Conservation (phyloP, 2,888 invertebrate genomes). For the Eutolmus rufibarbis region DNA sequence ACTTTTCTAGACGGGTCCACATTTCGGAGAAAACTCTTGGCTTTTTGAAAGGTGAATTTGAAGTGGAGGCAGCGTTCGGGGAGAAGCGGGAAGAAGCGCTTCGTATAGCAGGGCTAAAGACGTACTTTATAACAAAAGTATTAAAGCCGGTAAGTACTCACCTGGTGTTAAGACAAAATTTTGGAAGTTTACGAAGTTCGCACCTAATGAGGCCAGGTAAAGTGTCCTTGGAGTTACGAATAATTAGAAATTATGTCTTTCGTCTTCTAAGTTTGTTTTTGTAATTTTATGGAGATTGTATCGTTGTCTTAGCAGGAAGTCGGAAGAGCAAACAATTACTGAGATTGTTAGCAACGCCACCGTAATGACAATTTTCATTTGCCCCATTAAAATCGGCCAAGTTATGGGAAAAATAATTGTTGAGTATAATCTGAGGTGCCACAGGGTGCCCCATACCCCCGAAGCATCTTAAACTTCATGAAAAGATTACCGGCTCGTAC, state of each 20-base stretch:
- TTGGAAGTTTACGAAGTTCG: background rate
- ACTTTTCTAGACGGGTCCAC: conserved; percentile 79
- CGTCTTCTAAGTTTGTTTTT: background rate
- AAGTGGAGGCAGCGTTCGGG: conserved; percentile 89
- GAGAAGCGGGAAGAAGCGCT: conserved; percentile 91
- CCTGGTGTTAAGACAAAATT: background rate
- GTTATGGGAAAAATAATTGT: background rate
- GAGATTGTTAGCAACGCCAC: background rate
- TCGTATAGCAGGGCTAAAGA: conserved; percentile 86
- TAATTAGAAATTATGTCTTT: conserved; percentile 4
- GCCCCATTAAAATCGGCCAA: background rate
- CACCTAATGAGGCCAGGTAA: background rate
- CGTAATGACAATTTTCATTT: background rate
- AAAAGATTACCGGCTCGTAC: background rate
- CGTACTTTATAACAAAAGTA: conserved; percentile 88
- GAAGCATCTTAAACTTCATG: background rate
- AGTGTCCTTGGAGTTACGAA: background rate
- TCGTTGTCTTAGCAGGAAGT: background rate
- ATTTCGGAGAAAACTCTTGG: conserved; percentile 90
- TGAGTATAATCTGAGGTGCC: background rate
- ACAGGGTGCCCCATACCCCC: background rate
- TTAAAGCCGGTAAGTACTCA: conserved; percentile 75
- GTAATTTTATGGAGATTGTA: background rate
- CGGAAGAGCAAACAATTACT: background rate
- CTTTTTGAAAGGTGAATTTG: conserved; percentile 88